These are phyloP conservation scores for Cyanocitta stelleri DNA, from an alignment of 2,113 vertebrate species.

Conservation along the genomic window DNA sequence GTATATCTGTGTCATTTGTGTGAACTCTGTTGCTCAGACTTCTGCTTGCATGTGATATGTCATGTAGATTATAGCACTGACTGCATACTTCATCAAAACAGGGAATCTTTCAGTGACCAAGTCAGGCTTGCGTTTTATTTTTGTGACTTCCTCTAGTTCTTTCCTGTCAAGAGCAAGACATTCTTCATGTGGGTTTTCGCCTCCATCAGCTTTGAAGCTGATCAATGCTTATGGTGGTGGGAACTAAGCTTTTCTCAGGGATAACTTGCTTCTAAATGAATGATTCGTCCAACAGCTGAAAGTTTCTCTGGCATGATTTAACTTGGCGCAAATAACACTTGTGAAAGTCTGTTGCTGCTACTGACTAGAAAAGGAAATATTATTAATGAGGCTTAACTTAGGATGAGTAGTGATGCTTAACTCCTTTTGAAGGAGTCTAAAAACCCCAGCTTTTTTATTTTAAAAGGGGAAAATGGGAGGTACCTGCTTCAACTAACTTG, in stretches of 20 bases:
- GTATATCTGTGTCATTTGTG: conserved; percentile 27
- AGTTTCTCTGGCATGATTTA: conserved; percentile 31
- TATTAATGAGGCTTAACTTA: not conserved
- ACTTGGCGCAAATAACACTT: conserved; percentile 8
- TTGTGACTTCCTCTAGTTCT: not conserved
- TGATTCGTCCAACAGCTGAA: not conserved
- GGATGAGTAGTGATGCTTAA: not conserved
- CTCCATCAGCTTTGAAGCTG: not conserved
- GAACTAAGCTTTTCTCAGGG: not conserved
- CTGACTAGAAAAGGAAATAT: not conserved
- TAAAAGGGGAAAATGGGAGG: not conserved
- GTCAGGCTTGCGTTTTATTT: not conserved
- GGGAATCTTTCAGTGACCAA: conserved; percentile 6
- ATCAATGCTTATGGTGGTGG: not conserved
- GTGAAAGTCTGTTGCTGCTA: not conserved
- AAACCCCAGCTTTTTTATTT: not conserved
- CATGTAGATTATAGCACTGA: not conserved
- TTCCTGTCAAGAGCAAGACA: not conserved
- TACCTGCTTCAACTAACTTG: not conserved
- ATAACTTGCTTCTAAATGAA: not conserved
- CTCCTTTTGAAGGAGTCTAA: not conserved
- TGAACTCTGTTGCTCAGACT: conserved; percentile 34
- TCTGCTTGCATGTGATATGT: conserved; percentile 51
- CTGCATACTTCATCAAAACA: not conserved
- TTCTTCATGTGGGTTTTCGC: not conserved